A percentile compares a stretch with the other conserved stretches of the same genome.
These are phyloP conservation scores for Bagarius yarrelli DNA, from an alignment of 2,113 vertebrate species.

Conservation along the genomic window DNA sequence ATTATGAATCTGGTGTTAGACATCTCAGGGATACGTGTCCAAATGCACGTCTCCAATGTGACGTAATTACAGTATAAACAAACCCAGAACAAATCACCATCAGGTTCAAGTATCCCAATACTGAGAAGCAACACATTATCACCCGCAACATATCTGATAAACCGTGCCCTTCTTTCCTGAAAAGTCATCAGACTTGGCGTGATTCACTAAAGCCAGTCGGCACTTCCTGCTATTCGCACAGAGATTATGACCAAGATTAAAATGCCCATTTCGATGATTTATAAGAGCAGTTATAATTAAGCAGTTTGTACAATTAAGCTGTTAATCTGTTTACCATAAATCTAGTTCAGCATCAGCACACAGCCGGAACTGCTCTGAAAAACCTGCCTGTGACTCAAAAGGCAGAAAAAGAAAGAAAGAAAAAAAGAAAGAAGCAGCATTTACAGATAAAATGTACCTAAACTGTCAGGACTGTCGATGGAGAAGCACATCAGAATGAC, in stretches of 20 bases:
- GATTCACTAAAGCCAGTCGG: slow-evolving; percentile 16
- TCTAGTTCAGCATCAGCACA: background rate
- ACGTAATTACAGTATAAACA: background rate
- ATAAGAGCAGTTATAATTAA: slow-evolving; percentile 9
- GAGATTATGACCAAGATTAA: background rate
- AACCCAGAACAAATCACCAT: background rate
- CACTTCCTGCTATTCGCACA: slow-evolving; percentile 28
- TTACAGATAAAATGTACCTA: slow-evolving; percentile 72
- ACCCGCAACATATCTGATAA: background rate
- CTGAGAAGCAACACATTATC: background rate
- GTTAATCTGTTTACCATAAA: background rate
- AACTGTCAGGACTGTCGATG: slow-evolving; percentile 94
- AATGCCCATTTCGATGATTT: slow-evolving; percentile 1
- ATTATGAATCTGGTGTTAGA: background rate
- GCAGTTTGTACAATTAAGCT: slow-evolving; percentile 21
- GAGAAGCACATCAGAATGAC: slow-evolving; percentile 99
- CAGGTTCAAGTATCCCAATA: background rate
- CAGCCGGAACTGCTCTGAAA: background rate
- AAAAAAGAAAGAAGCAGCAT: background rate
- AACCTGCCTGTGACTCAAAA: slow-evolving; percentile 8
- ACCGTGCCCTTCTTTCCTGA: background rate
- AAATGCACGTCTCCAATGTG: background rate
- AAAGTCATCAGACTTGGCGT: background rate
- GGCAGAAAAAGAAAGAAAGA: background rate
- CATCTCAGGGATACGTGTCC: background rate